phyloP scores from a whole-genome alignment of 2,113 vertebrate genomes.

The Oryzias woworae region DNA sequence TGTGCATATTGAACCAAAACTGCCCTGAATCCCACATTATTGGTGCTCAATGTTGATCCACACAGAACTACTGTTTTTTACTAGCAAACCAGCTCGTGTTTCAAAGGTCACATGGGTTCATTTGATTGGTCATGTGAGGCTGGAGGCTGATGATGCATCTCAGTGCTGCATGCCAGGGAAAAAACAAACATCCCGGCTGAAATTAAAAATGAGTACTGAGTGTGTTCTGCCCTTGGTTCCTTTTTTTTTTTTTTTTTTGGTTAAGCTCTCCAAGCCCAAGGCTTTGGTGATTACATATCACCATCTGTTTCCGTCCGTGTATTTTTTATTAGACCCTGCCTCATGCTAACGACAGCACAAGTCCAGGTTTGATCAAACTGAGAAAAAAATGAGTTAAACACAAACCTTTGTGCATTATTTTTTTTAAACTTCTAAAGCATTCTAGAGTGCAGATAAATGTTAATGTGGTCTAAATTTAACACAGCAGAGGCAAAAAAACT shows the following conservation, averaged over 20 bases:
- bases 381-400: no score
- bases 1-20: no score
- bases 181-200: constrained; percentile 8
- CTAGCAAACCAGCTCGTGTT: neutral
- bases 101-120: neutral
- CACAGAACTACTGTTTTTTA: neutral
- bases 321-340: constrained; percentile 16
- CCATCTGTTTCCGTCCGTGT: constrained; percentile 55
- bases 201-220: constrained; percentile 26
- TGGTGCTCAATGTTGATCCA: neutral
- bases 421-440: no score
- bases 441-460: neutral
- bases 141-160: neutral
- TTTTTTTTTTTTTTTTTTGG: constrained; percentile 24
- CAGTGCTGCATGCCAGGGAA: neutral
- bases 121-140: neutral
- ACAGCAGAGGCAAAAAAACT: constrained; percentile 16
- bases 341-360: constrained; percentile 7
- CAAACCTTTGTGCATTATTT: no score
- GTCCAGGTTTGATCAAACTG: constrained; percentile 2
- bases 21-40: no score
- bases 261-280: constrained; percentile 44
- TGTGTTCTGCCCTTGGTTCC: constrained; percentile 31
- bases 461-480: neutral
- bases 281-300: constrained; percentile 48